A percentile compares a stretch with the other conserved stretches of the same genome.
Conservation (phyloP, 2,113 vertebrate genomes). For the Corythoichthys intestinalis region DNA sequence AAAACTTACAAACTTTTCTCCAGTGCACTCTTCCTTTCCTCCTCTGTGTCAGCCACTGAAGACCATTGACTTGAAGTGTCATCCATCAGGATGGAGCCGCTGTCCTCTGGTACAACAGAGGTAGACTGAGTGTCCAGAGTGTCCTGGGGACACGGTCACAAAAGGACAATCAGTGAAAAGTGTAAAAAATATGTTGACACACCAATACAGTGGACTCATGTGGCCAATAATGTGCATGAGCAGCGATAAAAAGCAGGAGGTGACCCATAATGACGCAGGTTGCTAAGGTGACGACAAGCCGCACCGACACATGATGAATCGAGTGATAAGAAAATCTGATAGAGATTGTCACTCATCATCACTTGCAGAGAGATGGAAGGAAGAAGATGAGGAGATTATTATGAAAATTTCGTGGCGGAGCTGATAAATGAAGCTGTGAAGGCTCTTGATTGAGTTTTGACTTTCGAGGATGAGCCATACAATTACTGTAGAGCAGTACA, state of each 20-base stretch:
- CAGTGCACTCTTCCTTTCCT: conserved; percentile 79
- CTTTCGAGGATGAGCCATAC: conserved; percentile 2
- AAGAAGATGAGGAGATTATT: conserved; percentile 16
- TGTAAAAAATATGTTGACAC: conserved; percentile 33
- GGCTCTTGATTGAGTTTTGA: conserved; percentile 18
- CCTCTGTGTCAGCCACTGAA: conserved; percentile 74
- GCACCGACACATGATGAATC: conserved; percentile 34
- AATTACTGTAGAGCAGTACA: not conserved
- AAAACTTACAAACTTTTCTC: conserved; percentile 89
- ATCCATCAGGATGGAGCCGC: conserved; percentile 69
- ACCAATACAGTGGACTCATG: conserved; percentile 16
- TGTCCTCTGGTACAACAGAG: conserved; percentile 64
- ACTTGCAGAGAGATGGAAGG: conserved; percentile 28
- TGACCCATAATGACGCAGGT: conserved; percentile 52
- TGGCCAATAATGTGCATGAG: conserved; percentile 33
- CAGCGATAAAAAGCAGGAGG: conserved; percentile 39
- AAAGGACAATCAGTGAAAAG: conserved; percentile 15
- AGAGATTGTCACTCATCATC: conserved; percentile 37
- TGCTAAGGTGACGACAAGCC: conserved; percentile 57
- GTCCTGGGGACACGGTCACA: conserved; percentile 35
- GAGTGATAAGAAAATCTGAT: conserved; percentile 56
- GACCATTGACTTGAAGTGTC: conserved; percentile 77
- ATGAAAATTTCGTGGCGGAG: not conserved
- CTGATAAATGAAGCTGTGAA: conserved; percentile 13
- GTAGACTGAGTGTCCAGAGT: conserved; percentile 61